Conservation (phyloP, 2,797 vertebrate genomes). For the Sebastes steindachneri region DNA sequence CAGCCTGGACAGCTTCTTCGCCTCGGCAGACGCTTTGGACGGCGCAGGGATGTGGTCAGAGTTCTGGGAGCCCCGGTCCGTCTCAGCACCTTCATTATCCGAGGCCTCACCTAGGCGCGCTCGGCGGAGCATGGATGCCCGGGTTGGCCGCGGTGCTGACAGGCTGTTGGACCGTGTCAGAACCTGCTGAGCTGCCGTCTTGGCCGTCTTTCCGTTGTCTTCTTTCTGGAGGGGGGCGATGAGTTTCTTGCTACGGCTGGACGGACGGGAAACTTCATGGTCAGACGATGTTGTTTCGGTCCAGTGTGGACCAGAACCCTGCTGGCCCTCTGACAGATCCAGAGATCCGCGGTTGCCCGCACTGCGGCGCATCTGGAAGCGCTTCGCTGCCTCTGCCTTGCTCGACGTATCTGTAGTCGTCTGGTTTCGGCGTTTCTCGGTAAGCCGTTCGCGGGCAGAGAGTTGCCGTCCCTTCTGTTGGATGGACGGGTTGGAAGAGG, state of each 20-base stretch:
- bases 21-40: slow-evolving; percentile 79
- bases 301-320: slow-evolving; percentile 65
- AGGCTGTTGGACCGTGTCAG: slow-evolving; percentile 95
- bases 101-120: slow-evolving; percentile 95
- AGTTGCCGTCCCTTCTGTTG: slow-evolving; percentile 83
- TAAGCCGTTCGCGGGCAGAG: slow-evolving; percentile 86
- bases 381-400: slow-evolving; percentile 75
- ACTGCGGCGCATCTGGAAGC: slow-evolving; percentile 85
- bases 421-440: slow-evolving; percentile 86
- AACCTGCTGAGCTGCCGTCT: slow-evolving; percentile 86
- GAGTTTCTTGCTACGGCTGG: slow-evolving; percentile 84
- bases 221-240: slow-evolving; percentile 82
- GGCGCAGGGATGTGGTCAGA: slow-evolving; percentile 72
- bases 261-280: slow-evolving; percentile 80
- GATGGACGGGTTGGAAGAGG: slow-evolving; percentile 74
- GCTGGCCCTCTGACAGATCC: slow-evolving; percentile 88
- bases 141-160: slow-evolving; percentile 92
- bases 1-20: slow-evolving; percentile 91
- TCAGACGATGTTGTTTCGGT: slow-evolving; percentile 83
- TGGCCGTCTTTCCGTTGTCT: slow-evolving; percentile 78
- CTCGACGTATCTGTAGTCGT: background rate
- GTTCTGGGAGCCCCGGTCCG: slow-evolving; percentile 83
- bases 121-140: slow-evolving; percentile 93
- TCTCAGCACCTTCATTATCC: slow-evolving; percentile 89
- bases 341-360: slow-evolving; percentile 85